Conservation (phyloP, 2,113 vertebrate species). For the Ovibos moschatus region DNA sequence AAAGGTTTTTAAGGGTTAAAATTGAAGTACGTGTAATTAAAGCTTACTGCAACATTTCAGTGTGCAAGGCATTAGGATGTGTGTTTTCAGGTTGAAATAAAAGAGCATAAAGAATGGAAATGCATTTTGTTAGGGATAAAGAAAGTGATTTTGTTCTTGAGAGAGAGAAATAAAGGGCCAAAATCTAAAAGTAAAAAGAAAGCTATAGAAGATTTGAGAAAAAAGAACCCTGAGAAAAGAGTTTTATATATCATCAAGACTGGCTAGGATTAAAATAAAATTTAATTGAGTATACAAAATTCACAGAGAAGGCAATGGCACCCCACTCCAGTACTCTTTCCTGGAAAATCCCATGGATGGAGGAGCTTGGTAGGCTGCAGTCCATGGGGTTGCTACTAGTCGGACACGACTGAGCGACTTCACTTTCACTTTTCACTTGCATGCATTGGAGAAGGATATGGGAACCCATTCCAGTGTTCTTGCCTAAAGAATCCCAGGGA, state of each 20-base stretch:
- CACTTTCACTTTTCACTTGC: no score
- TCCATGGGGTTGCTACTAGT: no score
- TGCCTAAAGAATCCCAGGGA: no score
- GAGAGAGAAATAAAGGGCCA: neutral
- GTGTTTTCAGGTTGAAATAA: neutral
- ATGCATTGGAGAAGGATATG: no score
- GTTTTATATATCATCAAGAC: neutral
- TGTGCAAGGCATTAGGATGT: neutral
- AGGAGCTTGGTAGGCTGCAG: no score
- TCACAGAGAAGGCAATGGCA: no score
- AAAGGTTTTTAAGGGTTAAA: neutral
- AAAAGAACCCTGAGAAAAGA: neutral
- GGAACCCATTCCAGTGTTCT: no score
- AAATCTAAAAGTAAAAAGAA: neutral
- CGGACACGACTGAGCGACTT: no score
- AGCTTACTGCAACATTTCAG: neutral
- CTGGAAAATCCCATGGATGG: no score
- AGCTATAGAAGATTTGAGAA: neutral
- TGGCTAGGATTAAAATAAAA: neutral
- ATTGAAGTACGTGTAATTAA: neutral
- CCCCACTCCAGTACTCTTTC: no score
- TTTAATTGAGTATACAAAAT: neutral
- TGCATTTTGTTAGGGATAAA: neutral
- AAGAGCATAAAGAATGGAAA: neutral
- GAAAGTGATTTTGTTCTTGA: neutral